Evolutionary conservation across 2,888 invertebrate species (phyloP).

Genomic region (Thysanoteuthis rhombus): DNA sequence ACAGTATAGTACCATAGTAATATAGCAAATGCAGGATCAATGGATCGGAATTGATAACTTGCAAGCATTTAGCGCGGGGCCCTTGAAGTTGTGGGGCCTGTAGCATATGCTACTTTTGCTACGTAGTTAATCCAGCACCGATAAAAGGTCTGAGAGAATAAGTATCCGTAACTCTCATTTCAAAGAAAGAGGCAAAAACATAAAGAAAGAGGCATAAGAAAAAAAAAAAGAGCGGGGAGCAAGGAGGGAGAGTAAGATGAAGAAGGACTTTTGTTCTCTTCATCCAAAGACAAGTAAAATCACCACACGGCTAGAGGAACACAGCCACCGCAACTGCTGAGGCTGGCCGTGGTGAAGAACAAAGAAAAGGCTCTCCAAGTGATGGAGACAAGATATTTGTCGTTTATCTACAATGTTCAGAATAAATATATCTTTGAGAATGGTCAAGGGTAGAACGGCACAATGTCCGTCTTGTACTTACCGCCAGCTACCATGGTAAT

Average conservation of each 20-base stretch:
- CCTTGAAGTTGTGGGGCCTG: no score
- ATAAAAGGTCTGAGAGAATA: no score
- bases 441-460: neutral
- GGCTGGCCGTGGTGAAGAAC: neutral
- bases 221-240: neutral
- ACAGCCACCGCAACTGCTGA: constrained; percentile 12
- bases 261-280: constrained; percentile 12
- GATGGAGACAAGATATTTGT: neutral
- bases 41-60: no score
- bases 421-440: constrained; percentile 12
- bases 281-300: neutral
- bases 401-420: neutral
- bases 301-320: neutral
- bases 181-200: neutral
- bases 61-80: no score
- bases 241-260: neutral
- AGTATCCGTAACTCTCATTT: neutral
- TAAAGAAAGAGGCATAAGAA: no score
- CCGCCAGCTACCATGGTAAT: constrained; percentile 12
- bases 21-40: no score
- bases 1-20: no score
- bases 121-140: no score
- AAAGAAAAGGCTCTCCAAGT: neutral
- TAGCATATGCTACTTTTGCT: no score
- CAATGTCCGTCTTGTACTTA: neutral